These are phyloP conservation scores for Cryptoprocta ferox DNA, from an alignment of 2,797 vertebrate species.

Conservation along the genomic window DNA sequence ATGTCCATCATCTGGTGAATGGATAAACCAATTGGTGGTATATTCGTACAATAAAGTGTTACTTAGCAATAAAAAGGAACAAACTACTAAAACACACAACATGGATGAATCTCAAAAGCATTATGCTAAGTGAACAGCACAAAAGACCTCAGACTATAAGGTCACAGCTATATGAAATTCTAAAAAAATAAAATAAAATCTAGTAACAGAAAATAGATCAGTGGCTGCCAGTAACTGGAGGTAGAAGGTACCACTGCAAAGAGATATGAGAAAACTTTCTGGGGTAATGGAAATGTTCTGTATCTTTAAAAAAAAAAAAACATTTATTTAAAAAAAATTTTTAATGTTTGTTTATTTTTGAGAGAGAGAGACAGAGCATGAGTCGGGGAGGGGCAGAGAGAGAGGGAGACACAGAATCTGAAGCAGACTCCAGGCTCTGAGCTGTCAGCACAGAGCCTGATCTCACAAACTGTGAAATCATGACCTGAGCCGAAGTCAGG, in stretches of 20 bases:
- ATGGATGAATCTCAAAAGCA: constrained; percentile 19
- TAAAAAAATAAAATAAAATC: constrained; percentile 27
- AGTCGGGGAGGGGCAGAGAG: too few species aligned
- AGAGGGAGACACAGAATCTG: too few species aligned
- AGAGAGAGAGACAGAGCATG: too few species aligned
- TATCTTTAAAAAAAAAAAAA: not conserved
- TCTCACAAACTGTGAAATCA: too few species aligned
- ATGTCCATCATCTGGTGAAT: not conserved
- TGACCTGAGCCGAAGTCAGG: too few species aligned
- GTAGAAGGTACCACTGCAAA: constrained; percentile 11
- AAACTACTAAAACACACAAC: constrained; percentile 7
- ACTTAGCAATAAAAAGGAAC: constrained; percentile 38
- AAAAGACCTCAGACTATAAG: not conserved
- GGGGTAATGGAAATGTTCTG: not conserved
- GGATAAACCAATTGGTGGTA: not conserved
- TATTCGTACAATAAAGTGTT: not conserved
- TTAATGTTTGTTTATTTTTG: too few species aligned
- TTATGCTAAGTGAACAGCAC: not conserved
- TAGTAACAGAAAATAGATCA: not conserved
- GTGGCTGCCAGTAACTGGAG: not conserved
- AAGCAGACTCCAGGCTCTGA: too few species aligned
- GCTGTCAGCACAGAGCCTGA: too few species aligned
- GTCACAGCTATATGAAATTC: not conserved
- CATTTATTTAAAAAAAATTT: too few species aligned
- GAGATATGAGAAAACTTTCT: not conserved